A percentile compares a stretch with the other conserved stretches of the same genome.
Conservation (phyloP, 2,888 invertebrate genomes). For the Pteria penguin region DNA sequence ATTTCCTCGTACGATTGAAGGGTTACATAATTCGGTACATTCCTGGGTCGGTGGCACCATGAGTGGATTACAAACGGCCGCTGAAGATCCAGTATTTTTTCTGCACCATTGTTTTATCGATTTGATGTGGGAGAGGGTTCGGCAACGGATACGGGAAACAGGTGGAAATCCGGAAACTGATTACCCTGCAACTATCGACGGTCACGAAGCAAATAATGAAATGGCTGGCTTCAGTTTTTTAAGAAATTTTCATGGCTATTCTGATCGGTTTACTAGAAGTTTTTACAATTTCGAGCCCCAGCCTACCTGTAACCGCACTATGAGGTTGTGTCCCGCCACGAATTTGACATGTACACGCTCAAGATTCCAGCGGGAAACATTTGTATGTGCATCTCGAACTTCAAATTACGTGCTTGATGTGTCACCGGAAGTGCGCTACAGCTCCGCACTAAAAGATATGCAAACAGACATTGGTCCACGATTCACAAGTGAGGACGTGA, state of each 20-base stretch:
- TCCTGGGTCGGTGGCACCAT: slow-evolving; percentile 31
- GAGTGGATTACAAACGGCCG: slow-evolving; percentile 13
- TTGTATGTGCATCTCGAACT: not conserved
- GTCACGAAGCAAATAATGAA: slow-evolving; percentile 16
- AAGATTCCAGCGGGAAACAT: not conserved
- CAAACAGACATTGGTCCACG: not conserved
- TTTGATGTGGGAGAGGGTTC: slow-evolving; percentile 25
- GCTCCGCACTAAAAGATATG: not conserved
- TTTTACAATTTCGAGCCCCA: slow-evolving; percentile 47
- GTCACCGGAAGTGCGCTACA: slow-evolving; percentile 3
- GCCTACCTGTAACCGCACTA: slow-evolving; percentile 42
- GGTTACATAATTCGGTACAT: slow-evolving; percentile 15
- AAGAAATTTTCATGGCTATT: slow-evolving; percentile 47
- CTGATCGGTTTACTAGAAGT: slow-evolving; percentile 35
- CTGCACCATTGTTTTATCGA: slow-evolving; percentile 32
- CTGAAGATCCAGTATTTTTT: slow-evolving; percentile 33
- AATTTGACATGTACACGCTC: slow-evolving; percentile 30
- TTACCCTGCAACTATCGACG: slow-evolving; percentile 13
- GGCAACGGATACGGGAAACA: slow-evolving; percentile 22
- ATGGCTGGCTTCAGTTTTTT: slow-evolving; percentile 29
- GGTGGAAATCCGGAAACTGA: slow-evolving; percentile 40
- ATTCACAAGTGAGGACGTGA: not conserved
- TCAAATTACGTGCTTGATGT: slow-evolving; percentile 1
- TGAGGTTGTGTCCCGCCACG: slow-evolving; percentile 47
- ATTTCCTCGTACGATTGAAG: slow-evolving; percentile 10